A percentile compares a stretch with the other conserved stretches of the same genome.
Evolutionary conservation across 2,113 vertebrate species (phyloP).

Genomic region (Turdus rufiventris): DNA sequence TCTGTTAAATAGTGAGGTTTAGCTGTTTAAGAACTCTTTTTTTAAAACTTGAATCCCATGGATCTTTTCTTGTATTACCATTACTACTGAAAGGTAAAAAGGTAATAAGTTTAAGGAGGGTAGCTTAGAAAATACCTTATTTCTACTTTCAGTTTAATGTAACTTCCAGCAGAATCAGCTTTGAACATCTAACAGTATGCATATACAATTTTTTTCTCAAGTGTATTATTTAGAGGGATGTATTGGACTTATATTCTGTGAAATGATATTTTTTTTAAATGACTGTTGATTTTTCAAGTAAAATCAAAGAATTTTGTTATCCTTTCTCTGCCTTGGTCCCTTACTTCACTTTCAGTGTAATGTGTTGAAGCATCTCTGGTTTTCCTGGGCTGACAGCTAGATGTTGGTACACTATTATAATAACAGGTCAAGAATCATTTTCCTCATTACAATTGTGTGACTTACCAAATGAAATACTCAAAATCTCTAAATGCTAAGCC

Average conservation of each 20-base stretch:
- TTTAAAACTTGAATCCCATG: rapidly evolving
- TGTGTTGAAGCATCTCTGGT: neutral
- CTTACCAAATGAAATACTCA: neutral
- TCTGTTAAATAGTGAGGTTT: neutral
- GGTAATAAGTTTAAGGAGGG: neutral
- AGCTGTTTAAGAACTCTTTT: neutral
- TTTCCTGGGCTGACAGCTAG: neutral
- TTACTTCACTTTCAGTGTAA: neutral
- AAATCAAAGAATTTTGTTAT: neutral
- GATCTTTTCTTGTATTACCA: neutral
- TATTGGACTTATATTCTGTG: neutral
- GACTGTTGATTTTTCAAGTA: neutral
- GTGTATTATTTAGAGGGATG: neutral
- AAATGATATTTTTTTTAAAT: neutral
- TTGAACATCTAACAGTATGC: neutral
- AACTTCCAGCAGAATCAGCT: neutral
- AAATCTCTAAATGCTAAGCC: neutral
- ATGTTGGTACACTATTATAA: neutral
- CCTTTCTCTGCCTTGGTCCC: neutral
- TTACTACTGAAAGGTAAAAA: neutral
- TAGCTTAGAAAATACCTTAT: neutral
- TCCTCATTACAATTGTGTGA: neutral
- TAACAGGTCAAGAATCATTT: neutral
- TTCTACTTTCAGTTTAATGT: neutral
- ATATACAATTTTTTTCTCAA: neutral